phyloP scores from a whole-genome alignment of 2,888 invertebrate species.

The Eubasilissa splendida region DNA sequence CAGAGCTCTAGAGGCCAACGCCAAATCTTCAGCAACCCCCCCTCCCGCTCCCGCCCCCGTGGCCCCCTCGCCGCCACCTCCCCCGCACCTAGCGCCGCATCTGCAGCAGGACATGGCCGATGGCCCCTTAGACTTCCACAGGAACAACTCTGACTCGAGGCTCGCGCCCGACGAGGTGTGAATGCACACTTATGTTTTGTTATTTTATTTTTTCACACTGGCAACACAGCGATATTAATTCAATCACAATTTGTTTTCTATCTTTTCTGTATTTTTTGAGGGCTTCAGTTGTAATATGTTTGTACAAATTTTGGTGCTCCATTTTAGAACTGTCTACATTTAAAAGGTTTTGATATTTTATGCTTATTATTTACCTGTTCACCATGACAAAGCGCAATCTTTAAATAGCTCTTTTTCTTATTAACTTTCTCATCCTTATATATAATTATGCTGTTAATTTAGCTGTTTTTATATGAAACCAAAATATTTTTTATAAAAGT shows the following conservation, averaged over 20 bases:
- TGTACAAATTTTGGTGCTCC: too few species aligned
- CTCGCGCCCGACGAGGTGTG: slow-evolving; percentile 77
- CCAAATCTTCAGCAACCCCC: slow-evolving; percentile 61
- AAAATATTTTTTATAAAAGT: too few species aligned
- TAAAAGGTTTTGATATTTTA: too few species aligned
- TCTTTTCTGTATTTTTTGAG: too few species aligned
- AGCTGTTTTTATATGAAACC: too few species aligned
- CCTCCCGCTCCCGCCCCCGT: slow-evolving; percentile 66
- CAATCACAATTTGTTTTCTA: neutral
- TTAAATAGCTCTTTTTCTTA: too few species aligned
- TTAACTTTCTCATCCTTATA: too few species aligned
- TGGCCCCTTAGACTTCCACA: slow-evolving; percentile 58
- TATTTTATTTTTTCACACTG: slow-evolving; percentile 20
- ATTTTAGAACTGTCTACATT: too few species aligned
- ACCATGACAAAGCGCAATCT: too few species aligned
- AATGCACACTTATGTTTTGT: slow-evolving; percentile 45
- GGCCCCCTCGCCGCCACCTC: slow-evolving; percentile 63
- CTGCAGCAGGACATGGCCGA: slow-evolving; percentile 58
- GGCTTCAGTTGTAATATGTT: too few species aligned
- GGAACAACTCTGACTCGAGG: slow-evolving; percentile 64
- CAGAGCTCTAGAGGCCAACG: slow-evolving; percentile 80
- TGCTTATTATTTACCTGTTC: too few species aligned
- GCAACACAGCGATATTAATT: neutral
- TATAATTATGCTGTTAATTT: too few species aligned
- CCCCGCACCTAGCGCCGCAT: slow-evolving; percentile 64